Base-by-base conservation (phyloP, 2,113 vertebrate genomes). In the Cyphomyrus discorhynchus region DNA sequence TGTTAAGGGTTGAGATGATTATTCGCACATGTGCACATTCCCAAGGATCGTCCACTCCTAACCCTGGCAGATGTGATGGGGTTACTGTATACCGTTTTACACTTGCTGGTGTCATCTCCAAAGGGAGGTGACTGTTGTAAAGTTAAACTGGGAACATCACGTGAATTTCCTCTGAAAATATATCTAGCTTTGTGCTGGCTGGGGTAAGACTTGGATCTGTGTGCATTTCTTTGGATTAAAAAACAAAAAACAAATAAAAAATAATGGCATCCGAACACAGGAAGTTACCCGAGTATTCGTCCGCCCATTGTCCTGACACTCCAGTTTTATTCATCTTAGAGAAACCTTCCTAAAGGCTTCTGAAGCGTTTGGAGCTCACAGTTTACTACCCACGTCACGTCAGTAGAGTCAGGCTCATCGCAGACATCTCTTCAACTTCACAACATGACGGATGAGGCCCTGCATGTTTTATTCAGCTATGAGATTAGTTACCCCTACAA, bases 401-500 rank as follows among this genome's bases (percentile, higher is more conserved):
- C 66, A 80, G 45, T 80, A 27, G 27, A 52, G 85, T 56, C 50
- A 3, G 47, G 50, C 85, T 87, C 85, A 53, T 87, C 31, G 17
- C 49, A 35, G 85, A 87, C 49, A 42, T 80, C 74, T 80, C 74
- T 87, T 53, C 85, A 53, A 53, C 85, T 50, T 87, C n/a, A 87
- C 85, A 53, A 87, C 31, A 53, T 53, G 85, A 87, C 50, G 85
- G 85, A 56, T 56, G 85, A 56, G 31, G 31, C 27, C 24, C 27
- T 8, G 49, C 85, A 87, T 87, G 85, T 87, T 53, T 87, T 87
- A 87, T 87, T 87, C 50, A 87, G 85, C 47, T 87, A 2, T 53
- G 46, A 49, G 85, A 87, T 56, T 87, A 53, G 85, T 53, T 39
- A 19, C 74, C 74, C 74, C 31, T 35, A 35, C 70, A 31, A 35